A percentile compares a stretch with the other conserved stretches of the same genome.
These are phyloP conservation scores for Rhinopomastus cyanomelas DNA, from an alignment of 2,113 vertebrate genomes.

Conservation along the genomic window DNA sequence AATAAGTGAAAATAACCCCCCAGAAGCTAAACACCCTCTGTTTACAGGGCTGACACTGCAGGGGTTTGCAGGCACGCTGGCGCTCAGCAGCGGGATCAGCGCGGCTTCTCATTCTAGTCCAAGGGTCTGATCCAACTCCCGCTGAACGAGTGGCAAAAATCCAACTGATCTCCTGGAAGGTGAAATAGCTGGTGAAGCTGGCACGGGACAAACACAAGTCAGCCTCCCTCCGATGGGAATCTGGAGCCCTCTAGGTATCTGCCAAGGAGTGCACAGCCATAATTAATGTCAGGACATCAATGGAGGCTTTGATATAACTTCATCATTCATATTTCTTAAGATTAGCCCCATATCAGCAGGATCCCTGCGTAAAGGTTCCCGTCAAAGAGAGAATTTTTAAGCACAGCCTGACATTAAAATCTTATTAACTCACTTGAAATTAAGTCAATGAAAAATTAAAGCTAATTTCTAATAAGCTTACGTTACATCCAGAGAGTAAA, in stretches of 20 bases:
- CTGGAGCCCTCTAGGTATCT: not conserved
- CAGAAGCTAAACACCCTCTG: not conserved
- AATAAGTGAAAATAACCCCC: not conserved
- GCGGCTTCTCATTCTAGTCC: slow-evolving; percentile 48
- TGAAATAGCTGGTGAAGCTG: slow-evolving; percentile 26
- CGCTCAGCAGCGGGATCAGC: slow-evolving; percentile 13
- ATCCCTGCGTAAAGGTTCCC: slow-evolving; percentile 82
- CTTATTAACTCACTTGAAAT: slow-evolving; percentile 86
- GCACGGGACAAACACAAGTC: slow-evolving; percentile 18
- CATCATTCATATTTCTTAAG: slow-evolving; percentile 66
- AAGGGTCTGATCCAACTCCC: slow-evolving; percentile 48
- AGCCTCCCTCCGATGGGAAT: not conserved
- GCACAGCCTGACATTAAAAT: slow-evolving; percentile 84
- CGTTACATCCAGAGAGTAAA: slow-evolving; percentile 62
- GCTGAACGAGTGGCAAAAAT: slow-evolving; percentile 46
- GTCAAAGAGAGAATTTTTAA: slow-evolving; percentile 88
- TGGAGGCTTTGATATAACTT: slow-evolving; percentile 67
- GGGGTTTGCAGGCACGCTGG: not conserved
- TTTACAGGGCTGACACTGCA: not conserved
- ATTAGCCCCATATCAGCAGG: slow-evolving; percentile 62
- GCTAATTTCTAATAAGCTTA: slow-evolving; percentile 77
- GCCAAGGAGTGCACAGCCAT: slow-evolving; percentile 15
- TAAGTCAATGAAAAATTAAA: slow-evolving; percentile 86
- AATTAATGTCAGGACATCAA: slow-evolving; percentile 65
- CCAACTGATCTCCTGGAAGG: slow-evolving; percentile 44